A percentile compares a stretch with the other conserved stretches of the same genome.
phyloP scores from a whole-genome alignment of 2,888 invertebrate species.

The Melolontha melolontha region DNA sequence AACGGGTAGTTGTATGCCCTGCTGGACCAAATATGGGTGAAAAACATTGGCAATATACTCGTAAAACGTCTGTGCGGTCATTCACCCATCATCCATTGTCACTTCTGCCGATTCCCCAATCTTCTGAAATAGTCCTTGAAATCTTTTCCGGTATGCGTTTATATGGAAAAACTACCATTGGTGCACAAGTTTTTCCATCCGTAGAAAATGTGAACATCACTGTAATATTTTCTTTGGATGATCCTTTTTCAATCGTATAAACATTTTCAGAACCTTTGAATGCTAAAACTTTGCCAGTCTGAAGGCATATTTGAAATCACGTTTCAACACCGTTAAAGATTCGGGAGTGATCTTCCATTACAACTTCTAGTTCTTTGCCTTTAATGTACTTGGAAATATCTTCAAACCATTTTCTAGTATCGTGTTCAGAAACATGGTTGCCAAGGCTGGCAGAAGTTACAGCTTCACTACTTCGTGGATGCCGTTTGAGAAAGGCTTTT shows the following conservation, averaged over 20 bases:
- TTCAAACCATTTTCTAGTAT: slow-evolving; percentile 55
- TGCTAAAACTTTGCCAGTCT: too few relatives aligned
- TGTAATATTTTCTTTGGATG: slow-evolving; percentile 52
- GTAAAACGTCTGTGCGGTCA: slow-evolving; percentile 55
- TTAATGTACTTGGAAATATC: slow-evolving; percentile 48
- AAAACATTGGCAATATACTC: too few relatives aligned
- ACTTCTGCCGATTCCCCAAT: too few relatives aligned
- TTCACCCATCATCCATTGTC: slow-evolving; percentile 57
- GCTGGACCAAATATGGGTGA: too few relatives aligned
- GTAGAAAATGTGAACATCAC: slow-evolving; percentile 55
- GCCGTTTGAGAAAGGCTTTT: slow-evolving; percentile 53
- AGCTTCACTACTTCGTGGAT: slow-evolving; percentile 52
- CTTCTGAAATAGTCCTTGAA: too few relatives aligned
- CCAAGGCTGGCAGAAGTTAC: slow-evolving; percentile 54
- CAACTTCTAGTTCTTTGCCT: slow-evolving; percentile 43
- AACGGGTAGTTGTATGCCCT: too few relatives aligned
- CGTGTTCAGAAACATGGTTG: slow-evolving; percentile 53
- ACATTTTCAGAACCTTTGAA: slow-evolving; percentile 53
- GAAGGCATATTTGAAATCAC: slow-evolving; percentile 51
- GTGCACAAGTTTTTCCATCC: slow-evolving; percentile 47
- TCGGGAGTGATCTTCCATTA: slow-evolving; percentile 49
- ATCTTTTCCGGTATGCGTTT: too few relatives aligned
- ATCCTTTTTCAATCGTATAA: slow-evolving; percentile 49
- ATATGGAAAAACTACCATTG: too few relatives aligned
- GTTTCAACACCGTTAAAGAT: slow-evolving; percentile 55